Conservation (phyloP, 2,797 vertebrate species). For the Cyclura pinguis region DNA sequence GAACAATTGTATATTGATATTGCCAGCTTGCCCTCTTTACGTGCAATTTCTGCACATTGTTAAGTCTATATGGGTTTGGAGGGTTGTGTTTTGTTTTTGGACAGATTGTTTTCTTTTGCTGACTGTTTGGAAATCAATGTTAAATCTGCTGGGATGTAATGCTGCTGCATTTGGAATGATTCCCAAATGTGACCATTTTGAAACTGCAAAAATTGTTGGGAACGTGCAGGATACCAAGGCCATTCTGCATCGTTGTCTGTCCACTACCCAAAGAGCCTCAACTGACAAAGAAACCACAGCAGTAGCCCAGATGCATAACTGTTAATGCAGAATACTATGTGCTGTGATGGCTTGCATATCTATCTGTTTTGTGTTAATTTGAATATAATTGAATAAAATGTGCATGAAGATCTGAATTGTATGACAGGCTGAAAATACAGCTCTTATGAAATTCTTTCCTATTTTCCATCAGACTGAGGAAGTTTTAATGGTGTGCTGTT, state of each 20-base stretch:
- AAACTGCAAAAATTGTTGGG: not conserved
- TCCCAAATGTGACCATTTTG: not conserved
- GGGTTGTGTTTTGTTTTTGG: not conserved
- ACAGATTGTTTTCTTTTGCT: not conserved
- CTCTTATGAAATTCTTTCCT: not conserved
- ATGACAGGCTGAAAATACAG: not conserved
- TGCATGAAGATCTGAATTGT: not conserved
- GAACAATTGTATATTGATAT: too few relatives aligned
- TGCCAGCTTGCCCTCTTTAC: not conserved
- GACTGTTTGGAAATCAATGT: not conserved
- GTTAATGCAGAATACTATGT: not conserved
- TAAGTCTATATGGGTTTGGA: not conserved
- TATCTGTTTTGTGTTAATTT: not conserved
- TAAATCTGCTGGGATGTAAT: not conserved
- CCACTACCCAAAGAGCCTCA: not conserved
- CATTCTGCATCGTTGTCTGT: not conserved
- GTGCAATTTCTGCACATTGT: not conserved
- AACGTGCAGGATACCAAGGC: not conserved
- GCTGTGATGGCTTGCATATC: not conserved
- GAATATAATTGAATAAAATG: slow-evolving; percentile 5
- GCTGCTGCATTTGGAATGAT: not conserved
- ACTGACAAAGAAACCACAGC: not conserved
- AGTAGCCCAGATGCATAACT: not conserved
- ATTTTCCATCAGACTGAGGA: not conserved
- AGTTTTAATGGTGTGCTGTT: too few relatives aligned